Conservation (phyloP, 2,888 invertebrate genomes). For the Phlogophora meticulosa region DNA sequence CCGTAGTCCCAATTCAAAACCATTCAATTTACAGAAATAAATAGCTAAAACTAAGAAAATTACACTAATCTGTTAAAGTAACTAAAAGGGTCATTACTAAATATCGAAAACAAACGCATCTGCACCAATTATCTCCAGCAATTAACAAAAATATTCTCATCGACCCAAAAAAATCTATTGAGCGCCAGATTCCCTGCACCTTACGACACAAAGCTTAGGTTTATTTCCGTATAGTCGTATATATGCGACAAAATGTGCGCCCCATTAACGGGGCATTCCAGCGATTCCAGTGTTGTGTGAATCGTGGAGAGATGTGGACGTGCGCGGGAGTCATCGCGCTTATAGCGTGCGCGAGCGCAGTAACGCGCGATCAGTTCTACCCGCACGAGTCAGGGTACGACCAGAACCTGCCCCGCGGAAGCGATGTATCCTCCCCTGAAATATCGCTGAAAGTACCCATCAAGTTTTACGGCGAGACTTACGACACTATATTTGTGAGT, state of each 20-base stretch:
- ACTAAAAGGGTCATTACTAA: conserved; percentile 25
- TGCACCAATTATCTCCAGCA: conserved; percentile 32
- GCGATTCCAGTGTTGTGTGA: conserved; percentile 74
- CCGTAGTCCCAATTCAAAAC: not conserved
- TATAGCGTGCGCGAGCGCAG: conserved; percentile 78
- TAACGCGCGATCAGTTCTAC: conserved; percentile 91
- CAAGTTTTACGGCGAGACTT: conserved; percentile 94
- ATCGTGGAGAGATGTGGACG: conserved; percentile 84
- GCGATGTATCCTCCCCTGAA: conserved; percentile 93
- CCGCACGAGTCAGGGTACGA: conserved; percentile 91
- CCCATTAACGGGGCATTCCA: conserved; percentile 64
- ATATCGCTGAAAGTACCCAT: conserved; percentile 93
- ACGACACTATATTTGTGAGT: conserved; percentile 96
- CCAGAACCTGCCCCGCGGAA: conserved; percentile 88
- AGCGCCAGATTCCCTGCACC: conserved; percentile 46
- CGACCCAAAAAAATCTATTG: conserved; percentile 53
- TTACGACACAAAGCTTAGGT: conserved; percentile 64
- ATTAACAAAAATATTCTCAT: conserved; percentile 51
- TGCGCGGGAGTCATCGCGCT: conserved; percentile 80
- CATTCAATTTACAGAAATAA: not conserved
- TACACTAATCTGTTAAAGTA: conserved; percentile 1
- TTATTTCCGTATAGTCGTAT: conserved; percentile 66
- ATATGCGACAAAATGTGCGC: conserved; percentile 53
- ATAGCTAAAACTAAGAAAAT: too few species aligned
- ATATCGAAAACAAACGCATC: conserved; percentile 35